A percentile compares a stretch with the other conserved stretches of the same genome.
These are phyloP conservation scores for Eumaeus atala DNA, from an alignment of 1,140 invertebrate genomes.

Conservation along the genomic window DNA sequence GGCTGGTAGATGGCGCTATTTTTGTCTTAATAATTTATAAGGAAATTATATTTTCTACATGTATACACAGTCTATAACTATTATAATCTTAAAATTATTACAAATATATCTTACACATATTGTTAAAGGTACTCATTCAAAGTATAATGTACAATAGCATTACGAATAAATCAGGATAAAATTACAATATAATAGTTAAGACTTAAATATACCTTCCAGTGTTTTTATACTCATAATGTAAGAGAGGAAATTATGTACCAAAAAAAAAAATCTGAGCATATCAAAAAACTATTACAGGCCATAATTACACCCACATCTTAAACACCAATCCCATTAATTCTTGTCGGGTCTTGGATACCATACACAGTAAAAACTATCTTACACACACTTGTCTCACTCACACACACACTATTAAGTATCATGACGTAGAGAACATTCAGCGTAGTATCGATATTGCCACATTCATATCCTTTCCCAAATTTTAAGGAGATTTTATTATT, in stretches of 20 bases:
- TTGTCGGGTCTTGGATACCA: constrained; percentile 26
- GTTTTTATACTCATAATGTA: constrained; percentile 1
- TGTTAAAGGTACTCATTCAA: not conserved
- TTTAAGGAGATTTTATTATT: not conserved
- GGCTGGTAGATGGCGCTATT: too few relatives aligned
- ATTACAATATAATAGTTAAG: not conserved
- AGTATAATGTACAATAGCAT: not conserved
- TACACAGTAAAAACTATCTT: constrained; percentile 5
- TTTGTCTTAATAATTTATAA: too few relatives aligned
- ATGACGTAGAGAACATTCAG: constrained; percentile 1
- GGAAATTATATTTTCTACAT: not conserved
- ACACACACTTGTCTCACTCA: constrained; percentile 39
- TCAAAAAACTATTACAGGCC: constrained; percentile 61
- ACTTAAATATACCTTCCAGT: not conserved
- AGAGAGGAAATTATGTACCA: not conserved
- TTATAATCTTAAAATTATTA: not conserved
- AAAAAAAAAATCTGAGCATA: constrained; percentile 14
- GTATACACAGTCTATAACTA: not conserved
- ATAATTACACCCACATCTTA: constrained; percentile 63
- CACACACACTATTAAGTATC: constrained; percentile 17
- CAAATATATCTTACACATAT: too few relatives aligned
- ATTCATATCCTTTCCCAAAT: constrained; percentile 3
- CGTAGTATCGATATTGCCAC: constrained; percentile 13
- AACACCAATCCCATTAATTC: constrained; percentile 59
- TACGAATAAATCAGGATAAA: not conserved